Percentiles rank a stretch among this genome's conserved stretches.
phyloP scores from a whole-genome alignment of 2,113 vertebrate species.

The Poecilia latipinna region DNA sequence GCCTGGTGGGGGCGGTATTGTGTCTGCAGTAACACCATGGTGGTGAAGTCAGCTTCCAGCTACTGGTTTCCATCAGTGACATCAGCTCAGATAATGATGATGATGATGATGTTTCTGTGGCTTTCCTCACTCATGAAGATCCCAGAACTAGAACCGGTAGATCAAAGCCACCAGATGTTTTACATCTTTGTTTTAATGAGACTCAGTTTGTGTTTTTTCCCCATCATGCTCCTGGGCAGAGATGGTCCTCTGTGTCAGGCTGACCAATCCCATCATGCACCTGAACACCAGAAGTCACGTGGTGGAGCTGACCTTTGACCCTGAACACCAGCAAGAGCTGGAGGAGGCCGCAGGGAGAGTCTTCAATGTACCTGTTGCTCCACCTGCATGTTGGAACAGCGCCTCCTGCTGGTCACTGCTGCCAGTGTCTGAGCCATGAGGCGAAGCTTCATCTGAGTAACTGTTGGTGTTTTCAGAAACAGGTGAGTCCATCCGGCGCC shows the following conservation, averaged over 20 bases:
- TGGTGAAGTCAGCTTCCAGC: neutral
- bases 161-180: neutral
- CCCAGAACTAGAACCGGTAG: neutral
- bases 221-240: slow-evolving; percentile 63
- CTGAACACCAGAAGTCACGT: slow-evolving; percentile 71
- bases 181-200: neutral
- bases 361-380: slow-evolving; percentile 52
- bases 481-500: neutral
- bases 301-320: slow-evolving; percentile 82
- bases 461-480: slow-evolving; percentile 13
- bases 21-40: neutral
- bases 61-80: too few relatives aligned
- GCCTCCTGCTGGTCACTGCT: neutral
- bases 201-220: neutral
- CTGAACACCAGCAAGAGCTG: slow-evolving; percentile 70
- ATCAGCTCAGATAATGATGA: too few relatives aligned
- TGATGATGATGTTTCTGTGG: neutral
- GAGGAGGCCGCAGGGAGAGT: slow-evolving; percentile 65
- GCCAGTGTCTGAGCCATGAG: neutral
- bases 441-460: neutral
- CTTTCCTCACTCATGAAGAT: neutral
- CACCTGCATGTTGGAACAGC: neutral
- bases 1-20: neutral
- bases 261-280: slow-evolving; percentile 74
- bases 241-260: slow-evolving; percentile 72